Evolutionary conservation across 2,113 vertebrate species (phyloP), one percentile per base, ranked within the genome.

Genomic region (Nothocercus julius): DNA sequence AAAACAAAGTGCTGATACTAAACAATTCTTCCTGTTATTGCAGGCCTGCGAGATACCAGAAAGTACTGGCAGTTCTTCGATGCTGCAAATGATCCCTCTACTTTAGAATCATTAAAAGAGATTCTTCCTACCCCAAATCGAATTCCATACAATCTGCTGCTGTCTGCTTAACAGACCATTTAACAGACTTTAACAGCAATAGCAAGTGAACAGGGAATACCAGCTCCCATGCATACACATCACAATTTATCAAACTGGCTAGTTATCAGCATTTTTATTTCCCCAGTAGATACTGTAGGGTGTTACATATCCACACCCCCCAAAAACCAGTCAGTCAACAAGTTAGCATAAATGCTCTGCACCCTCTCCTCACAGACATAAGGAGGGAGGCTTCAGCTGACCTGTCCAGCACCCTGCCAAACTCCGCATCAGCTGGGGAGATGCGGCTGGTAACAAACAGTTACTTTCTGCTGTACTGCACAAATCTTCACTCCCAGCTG

Each of bases 101-200:
- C 76, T 94, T 96, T 90, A 93, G 80, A 90, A 95, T 68, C 89
- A 92, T 79, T 90, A 90, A 69, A 87, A n/a, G 8, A 81, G 38
- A 28, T 87, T 86, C 89, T 95, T 83, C 79, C 62, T 30, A 8
- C 67, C 80, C 83, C 22, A 67, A 40, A 91, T 4, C 59, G 51
- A 85, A 68, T 67, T 82, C 42, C 61, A 15, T 87, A 56, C 53
- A 75, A 49, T 8, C 27, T 38, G 24, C 76, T 54, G 18, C 79
- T 54, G 18, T n/a, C 79, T 81, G 51, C 28, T 56, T 56, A 56
- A 56, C 54, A 54, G 53, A 54, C 53, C 30, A 11, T 82, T 89
- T 85, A 93, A 92, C 28, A 82, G 64, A 32, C 45, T 69, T 49
- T 22, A 49, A 22, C 87, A 51, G 74, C 36, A 76, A 59, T 1